phyloP scores from a whole-genome alignment of 1,140 invertebrate species.

The Drosophila takahashii region DNA sequence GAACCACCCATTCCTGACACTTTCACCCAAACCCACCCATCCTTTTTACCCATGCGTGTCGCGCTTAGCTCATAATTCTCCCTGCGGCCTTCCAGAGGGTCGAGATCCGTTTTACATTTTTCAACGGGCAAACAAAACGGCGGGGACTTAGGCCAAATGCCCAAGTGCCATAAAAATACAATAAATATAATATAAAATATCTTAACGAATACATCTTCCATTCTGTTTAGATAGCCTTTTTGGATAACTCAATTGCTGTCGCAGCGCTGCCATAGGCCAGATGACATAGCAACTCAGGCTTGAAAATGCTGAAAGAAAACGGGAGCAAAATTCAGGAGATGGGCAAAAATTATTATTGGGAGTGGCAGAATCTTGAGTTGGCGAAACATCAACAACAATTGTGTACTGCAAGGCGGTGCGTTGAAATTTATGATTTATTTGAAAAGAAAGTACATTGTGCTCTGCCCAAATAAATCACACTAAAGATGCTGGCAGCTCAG shows the following conservation, averaged over 20 bases:
- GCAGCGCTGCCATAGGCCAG: constrained; percentile 44
- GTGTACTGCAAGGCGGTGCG: constrained; percentile 56
- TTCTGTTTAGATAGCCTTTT: constrained; percentile 70
- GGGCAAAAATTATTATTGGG: neutral
- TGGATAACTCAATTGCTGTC: constrained; percentile 77
- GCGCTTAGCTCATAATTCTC: constrained; percentile 78
- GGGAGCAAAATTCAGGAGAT: constrained; percentile 1
- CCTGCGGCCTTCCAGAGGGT: constrained; percentile 24
- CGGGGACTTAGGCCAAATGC: constrained; percentile 58
- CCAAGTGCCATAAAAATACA: constrained; percentile 79
- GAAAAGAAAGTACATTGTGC: constrained; percentile 80
- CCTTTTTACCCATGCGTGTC: constrained; percentile 44
- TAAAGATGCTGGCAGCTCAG: constrained; percentile 59
- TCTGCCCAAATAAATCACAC: constrained; percentile 80
- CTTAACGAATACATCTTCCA: constrained; percentile 48
- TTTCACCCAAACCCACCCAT: neutral
- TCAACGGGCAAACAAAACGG: constrained; percentile 64
- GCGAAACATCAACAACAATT: constrained; percentile 39
- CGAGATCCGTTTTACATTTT: constrained; percentile 67
- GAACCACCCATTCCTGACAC: neutral
- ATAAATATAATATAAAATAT: constrained; percentile 68
- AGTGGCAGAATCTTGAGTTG: neutral
- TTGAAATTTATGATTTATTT: constrained; percentile 84
- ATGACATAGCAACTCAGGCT: constrained; percentile 5
- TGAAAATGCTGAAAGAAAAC: constrained; percentile 5